These are phyloP conservation scores for Tokudaia muenninki DNA, from an alignment of 2,797 vertebrate genomes.

Conservation along the genomic window DNA sequence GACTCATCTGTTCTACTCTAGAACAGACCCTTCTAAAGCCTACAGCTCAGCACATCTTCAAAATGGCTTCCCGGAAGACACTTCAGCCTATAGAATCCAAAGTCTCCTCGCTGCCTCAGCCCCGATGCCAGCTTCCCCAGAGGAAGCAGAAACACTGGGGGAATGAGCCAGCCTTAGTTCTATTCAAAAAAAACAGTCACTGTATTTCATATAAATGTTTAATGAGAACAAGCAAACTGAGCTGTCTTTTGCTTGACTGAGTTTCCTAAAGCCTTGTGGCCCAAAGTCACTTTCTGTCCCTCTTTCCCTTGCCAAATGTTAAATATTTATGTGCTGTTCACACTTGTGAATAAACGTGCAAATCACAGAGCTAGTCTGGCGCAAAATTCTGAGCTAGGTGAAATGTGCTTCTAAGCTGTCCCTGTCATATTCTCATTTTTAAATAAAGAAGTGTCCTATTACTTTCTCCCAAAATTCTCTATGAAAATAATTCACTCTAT, in stretches of 20 bases:
- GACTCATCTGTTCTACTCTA: background rate
- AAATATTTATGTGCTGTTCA: slow-evolving; percentile 65
- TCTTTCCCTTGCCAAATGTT: background rate
- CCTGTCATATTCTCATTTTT: slow-evolving; percentile 22
- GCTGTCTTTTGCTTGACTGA: slow-evolving; percentile 48
- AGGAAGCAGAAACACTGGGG: background rate
- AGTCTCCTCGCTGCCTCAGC: background rate
- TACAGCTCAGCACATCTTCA: background rate
- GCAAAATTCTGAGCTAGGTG: slow-evolving; percentile 12
- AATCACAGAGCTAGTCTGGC: slow-evolving; percentile 32
- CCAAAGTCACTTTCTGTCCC: slow-evolving; percentile 40
- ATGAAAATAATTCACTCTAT: slow-evolving; percentile 24
- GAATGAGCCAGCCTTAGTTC: background rate
- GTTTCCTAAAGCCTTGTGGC: slow-evolving; percentile 27
- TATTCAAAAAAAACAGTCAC: background rate
- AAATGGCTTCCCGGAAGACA: background rate
- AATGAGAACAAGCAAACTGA: background rate
- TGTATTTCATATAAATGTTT: background rate
- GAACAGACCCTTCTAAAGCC: slow-evolving; percentile 27
- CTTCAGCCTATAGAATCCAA: background rate
- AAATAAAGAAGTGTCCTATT: slow-evolving; percentile 9
- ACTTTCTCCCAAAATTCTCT: slow-evolving; percentile 19
- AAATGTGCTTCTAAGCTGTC: slow-evolving; percentile 37
- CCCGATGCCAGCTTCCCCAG: background rate
- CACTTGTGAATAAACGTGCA: background rate